These are phyloP conservation scores for Fregetta grallaria DNA, from an alignment of 2,113 vertebrate species.

Conservation along the genomic window DNA sequence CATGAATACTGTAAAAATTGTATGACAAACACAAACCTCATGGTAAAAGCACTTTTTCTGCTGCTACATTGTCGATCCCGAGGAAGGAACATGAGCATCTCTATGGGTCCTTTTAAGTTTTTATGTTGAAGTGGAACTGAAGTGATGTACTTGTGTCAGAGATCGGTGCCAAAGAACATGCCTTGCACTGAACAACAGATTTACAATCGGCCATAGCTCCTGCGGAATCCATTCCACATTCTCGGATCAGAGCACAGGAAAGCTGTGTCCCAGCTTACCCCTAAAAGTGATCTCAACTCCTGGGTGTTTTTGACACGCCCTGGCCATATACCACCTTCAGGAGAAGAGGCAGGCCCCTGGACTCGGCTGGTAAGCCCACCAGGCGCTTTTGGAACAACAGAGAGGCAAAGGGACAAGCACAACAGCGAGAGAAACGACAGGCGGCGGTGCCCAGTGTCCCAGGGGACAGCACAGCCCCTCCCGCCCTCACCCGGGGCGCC, in stretches of 20 bases:
- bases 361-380: neutral
- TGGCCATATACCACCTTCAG: rapidly evolving
- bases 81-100: neutral
- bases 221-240: neutral
- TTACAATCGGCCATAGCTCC: neutral
- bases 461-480: no score
- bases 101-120: neutral
- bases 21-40: neutral
- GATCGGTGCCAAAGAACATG: neutral
- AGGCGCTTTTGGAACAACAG: neutral
- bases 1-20: neutral
- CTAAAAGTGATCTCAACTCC: neutral
- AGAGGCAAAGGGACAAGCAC: neutral
- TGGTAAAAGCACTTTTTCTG: neutral
- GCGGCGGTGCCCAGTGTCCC: no score
- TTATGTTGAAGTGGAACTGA: neutral
- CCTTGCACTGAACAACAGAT: neutral
- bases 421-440: neutral
- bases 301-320: neutral
- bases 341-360: no score
- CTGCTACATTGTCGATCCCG: neutral
- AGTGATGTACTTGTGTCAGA: neutral
- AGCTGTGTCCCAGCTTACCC: neutral
- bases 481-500: neutral
- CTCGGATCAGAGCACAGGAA: neutral